Base-by-base conservation (phyloP, 2,797 vertebrate species). In the Semotilus atromaculatus region DNA sequence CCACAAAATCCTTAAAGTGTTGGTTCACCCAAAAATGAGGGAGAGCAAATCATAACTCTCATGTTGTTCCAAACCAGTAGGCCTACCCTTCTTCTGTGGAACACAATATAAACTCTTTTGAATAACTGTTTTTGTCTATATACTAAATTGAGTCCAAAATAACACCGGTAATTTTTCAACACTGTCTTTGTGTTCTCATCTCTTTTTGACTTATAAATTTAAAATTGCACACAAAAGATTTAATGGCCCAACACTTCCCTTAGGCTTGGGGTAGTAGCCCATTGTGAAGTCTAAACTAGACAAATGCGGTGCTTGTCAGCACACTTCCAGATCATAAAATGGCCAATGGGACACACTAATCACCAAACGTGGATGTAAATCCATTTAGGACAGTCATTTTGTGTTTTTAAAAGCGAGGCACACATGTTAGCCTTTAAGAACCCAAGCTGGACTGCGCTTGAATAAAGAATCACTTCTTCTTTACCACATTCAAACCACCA, bases 401-500 rank as follows among this genome's bases (percentile, higher is more conserved):
- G 74, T 40, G 58, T 68, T 53, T 74, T 72, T 36, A 66, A 38
- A 73, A 26, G 16, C 6, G 36, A 34, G 26, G 48, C 45, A 58
- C 23, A 0, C 55, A 48, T 34, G 73, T 11, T 40, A 48, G 31
- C 16, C 66, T 70, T 55, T 31, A 29, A 58, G 62, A 67, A 84
- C 51, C 62, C 36, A 64, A 66, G 51, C 38, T 45, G 53, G 82
- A 66, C 36, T 45, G 21, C 2, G 21, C 7, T 66, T 45, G 19
- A 80, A 74, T 55, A 43, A 51, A 71, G 9, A 66, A 72, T 80
- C 43, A 19, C 72, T 36, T 74, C 36, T 53, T 64, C 68, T 68
- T 40, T 40, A 55, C 70, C 29, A 9, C 29, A 68, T 45, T 58
- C 60, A 67, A 55, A 70, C 78, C 73, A 84, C 68, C 11, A 36